Conservation (phyloP, 1,140 invertebrate genomes). For the Diorhabda elongata region DNA sequence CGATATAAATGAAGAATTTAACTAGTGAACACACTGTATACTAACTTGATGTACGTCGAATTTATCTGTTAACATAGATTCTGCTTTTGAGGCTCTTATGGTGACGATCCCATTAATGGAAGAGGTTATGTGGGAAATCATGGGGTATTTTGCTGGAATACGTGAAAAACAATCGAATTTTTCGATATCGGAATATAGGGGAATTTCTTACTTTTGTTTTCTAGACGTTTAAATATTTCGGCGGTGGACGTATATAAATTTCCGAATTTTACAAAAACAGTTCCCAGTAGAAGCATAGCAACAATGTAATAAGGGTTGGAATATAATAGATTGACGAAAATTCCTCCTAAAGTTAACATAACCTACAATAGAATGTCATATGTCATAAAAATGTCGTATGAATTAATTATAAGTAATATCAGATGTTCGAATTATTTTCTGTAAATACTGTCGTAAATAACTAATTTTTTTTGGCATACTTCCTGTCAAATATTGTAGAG, state of each 20-base stretch:
- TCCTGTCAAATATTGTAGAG: too few relatives aligned
- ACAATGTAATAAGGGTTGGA: conserved; percentile 71
- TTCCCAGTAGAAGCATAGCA: conserved; percentile 51
- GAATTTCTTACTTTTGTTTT: too few relatives aligned
- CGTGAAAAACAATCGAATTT: too few relatives aligned
- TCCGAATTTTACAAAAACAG: conserved; percentile 46
- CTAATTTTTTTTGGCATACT: too few relatives aligned
- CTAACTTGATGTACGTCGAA: conserved; percentile 43
- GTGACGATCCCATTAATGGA: conserved; percentile 40
- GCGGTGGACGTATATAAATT: background rate
- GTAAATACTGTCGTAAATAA: too few relatives aligned
- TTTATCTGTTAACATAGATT: conserved; percentile 39
- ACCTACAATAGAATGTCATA: conserved; percentile 40
- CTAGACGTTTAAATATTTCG: too few relatives aligned
- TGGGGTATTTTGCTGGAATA: conserved; percentile 58
- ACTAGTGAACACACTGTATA: background rate
- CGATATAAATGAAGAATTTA: background rate
- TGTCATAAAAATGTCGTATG: too few relatives aligned
- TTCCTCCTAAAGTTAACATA: conserved; percentile 56
- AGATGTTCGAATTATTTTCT: too few relatives aligned
- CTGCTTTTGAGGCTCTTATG: conserved; percentile 43
- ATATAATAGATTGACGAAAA: conserved; percentile 62
- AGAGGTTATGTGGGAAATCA: conserved; percentile 68
- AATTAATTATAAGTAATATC: too few relatives aligned
- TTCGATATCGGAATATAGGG: too few relatives aligned